Conservation (phyloP, 2,797 vertebrate genomes). For the Macropus fuliginosus region DNA sequence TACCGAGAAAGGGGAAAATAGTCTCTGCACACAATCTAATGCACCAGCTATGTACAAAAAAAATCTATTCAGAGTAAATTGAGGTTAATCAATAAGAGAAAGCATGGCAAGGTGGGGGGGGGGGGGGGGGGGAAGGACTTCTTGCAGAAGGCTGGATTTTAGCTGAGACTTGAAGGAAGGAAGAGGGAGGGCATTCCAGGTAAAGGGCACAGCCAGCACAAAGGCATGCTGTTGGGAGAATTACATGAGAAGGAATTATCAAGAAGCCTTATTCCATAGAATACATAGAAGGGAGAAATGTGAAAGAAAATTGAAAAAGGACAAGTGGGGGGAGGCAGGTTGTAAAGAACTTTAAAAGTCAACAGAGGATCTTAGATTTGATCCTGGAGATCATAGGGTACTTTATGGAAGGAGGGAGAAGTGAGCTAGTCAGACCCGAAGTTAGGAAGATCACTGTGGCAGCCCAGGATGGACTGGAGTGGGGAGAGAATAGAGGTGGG, state of each 20-base stretch:
- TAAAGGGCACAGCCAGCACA: not conserved
- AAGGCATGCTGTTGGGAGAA: not conserved
- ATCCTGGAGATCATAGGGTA: not conserved
- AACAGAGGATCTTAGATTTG: not conserved
- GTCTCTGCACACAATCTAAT: too few relatives aligned
- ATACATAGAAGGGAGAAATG: not conserved
- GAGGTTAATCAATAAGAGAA: not conserved
- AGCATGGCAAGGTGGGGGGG: too few relatives aligned
- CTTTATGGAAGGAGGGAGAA: not conserved
- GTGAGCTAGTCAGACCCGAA: not conserved
- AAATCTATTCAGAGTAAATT: not conserved
- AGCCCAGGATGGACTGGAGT: too few relatives aligned
- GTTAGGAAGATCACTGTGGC: not conserved
- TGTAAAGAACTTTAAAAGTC: not conserved
- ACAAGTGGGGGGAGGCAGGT: too few relatives aligned
- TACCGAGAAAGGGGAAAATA: not conserved
- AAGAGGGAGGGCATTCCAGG: not conserved
- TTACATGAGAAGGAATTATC: not conserved
- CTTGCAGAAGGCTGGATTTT: not conserved
- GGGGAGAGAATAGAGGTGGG: not conserved
- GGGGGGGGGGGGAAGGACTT: too few relatives aligned
- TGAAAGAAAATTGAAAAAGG: not conserved
- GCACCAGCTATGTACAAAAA: not conserved
- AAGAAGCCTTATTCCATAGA: not conserved
- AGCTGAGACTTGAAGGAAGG: not conserved